phyloP scores from a whole-genome alignment of 2,797 vertebrate species.

The Cuculus canorus region DNA sequence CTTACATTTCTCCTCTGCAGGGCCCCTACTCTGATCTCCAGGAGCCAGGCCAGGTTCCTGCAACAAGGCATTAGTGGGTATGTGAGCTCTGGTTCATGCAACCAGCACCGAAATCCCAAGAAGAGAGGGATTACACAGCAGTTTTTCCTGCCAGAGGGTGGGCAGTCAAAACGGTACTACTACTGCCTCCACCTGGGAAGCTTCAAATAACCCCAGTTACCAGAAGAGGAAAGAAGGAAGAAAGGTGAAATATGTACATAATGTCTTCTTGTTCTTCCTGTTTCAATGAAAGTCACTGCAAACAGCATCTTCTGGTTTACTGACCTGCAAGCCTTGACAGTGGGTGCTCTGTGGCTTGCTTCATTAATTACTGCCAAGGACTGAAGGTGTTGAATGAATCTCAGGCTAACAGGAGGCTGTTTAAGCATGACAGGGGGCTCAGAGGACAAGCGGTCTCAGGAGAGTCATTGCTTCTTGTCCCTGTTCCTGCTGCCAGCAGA shows the following conservation, averaged over 20 bases:
- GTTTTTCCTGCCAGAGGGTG: not conserved
- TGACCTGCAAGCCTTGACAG: not conserved
- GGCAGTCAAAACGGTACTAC: not conserved
- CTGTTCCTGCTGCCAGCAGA: not conserved
- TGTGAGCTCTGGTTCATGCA: not conserved
- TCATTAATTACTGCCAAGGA: not conserved
- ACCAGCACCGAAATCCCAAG: not conserved
- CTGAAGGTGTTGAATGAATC: not conserved
- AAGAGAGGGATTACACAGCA: not conserved
- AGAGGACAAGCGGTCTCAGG: not conserved
- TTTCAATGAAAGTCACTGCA: not conserved
- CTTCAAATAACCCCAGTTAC: not conserved
- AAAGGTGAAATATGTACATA: not conserved
- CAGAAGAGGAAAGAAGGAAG: not conserved
- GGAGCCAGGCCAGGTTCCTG: not conserved
- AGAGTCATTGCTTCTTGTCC: not conserved
- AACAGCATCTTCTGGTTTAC: not conserved
- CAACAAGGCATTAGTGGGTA: not conserved
- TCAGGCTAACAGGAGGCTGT: not conserved
- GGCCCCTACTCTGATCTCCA: not conserved
- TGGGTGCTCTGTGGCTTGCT: not conserved
- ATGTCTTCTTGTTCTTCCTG: not conserved
- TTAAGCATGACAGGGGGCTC: not conserved
- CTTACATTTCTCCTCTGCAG: not conserved
- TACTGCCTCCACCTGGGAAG: not conserved